Percentiles rank a stretch among this genome's conserved stretches.
Evolutionary conservation across 2,797 vertebrate species (phyloP).

Genomic region (Smutsia temminckii): DNA sequence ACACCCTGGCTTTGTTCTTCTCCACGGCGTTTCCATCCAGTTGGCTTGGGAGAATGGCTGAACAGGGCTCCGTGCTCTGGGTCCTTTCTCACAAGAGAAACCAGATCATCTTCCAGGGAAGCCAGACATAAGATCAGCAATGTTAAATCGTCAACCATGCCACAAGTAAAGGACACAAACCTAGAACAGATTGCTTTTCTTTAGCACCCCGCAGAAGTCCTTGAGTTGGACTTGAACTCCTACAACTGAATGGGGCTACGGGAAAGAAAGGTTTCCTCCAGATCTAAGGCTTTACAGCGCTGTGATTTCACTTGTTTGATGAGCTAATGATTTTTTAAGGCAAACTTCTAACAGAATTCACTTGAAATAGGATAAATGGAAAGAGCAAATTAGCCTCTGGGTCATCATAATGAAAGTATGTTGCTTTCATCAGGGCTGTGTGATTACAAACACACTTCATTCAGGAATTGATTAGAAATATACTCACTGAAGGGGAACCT

Average conservation of each 20-base stretch:
- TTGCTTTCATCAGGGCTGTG: not conserved
- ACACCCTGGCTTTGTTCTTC: not conserved
- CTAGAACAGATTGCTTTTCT: not conserved
- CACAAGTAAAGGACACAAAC: not conserved
- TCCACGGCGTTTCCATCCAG: not conserved
- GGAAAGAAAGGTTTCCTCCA: not conserved
- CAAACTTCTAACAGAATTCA: not conserved
- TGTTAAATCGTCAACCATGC: not conserved
- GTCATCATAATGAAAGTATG: not conserved
- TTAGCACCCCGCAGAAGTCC: not conserved
- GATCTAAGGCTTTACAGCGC: not conserved
- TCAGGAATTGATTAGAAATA: not conserved
- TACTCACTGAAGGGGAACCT: not conserved
- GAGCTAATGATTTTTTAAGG: not conserved
- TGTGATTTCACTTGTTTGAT: not conserved
- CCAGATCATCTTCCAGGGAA: not conserved
- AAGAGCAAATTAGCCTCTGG: not conserved
- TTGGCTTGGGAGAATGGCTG: not conserved
- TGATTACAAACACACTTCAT: not conserved
- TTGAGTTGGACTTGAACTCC: not conserved
- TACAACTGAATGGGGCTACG: not conserved
- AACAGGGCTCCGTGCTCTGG: not conserved
- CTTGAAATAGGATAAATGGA: constrained; percentile 26
- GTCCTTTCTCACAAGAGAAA: constrained; percentile 5
- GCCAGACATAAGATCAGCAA: not conserved